Conservation (phyloP, 1,140 invertebrate genomes). For the Philaenus spumarius region DNA sequence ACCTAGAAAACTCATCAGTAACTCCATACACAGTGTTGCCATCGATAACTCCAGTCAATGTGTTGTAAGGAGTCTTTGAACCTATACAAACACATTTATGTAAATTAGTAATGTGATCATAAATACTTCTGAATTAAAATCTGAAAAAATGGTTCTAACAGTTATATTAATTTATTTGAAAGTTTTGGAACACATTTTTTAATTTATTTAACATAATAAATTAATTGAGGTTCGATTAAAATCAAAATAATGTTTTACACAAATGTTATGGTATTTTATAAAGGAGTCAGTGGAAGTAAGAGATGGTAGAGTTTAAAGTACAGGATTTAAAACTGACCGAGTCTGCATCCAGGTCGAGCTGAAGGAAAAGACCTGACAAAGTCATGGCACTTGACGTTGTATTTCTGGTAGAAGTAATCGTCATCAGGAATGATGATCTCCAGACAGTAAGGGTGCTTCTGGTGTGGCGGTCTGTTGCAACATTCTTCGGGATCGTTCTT, state of each 20-base stretch:
- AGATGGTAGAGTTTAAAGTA: not conserved
- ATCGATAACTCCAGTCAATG: constrained; percentile 73
- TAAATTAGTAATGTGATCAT: no score
- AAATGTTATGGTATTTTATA: no score
- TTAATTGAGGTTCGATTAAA: no score
- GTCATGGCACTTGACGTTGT: constrained; percentile 78
- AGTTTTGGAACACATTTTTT: no score
- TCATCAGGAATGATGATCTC: constrained; percentile 85
- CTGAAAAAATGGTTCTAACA: not conserved
- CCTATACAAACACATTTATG: no score
- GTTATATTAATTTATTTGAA: no score
- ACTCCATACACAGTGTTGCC: constrained; percentile 82
- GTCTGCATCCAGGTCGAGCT: constrained; percentile 70
- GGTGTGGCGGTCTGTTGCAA: constrained; percentile 64
- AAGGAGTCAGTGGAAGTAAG: not conserved
- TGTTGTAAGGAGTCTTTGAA: constrained; percentile 73
- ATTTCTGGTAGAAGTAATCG: constrained; percentile 86
- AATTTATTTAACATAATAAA: no score
- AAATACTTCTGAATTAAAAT: not conserved
- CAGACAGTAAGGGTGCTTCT: constrained; percentile 88
- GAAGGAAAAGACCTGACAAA: constrained; percentile 85
- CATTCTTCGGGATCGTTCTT: constrained; percentile 86
- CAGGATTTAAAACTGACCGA: constrained; percentile 50
- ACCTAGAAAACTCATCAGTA: constrained; percentile 59
- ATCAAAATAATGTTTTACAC: no score